A percentile compares a stretch with the other conserved stretches of the same genome.
Evolutionary conservation across 2,888 invertebrate genomes (phyloP).

Genomic region (Phasia obesa): DNA sequence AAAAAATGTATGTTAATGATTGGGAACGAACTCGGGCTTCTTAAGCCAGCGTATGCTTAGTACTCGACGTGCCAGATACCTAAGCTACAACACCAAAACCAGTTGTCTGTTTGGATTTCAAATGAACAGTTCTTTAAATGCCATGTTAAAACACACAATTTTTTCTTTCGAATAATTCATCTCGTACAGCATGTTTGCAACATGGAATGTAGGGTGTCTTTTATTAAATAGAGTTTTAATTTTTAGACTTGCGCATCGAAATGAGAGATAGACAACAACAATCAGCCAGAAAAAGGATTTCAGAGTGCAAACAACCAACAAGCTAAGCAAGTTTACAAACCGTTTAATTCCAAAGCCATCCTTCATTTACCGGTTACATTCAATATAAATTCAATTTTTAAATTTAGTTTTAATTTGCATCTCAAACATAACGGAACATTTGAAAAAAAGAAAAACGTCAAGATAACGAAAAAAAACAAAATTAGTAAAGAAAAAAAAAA

Average conservation of each 20-base stretch:
- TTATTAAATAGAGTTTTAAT: neutral
- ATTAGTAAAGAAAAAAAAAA: conserved; percentile 3
- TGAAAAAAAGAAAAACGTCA: neutral
- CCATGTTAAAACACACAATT: no score
- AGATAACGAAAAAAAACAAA: neutral
- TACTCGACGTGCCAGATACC: no score
- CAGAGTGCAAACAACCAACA: conserved; percentile 15
- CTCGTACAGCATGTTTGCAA: no score
- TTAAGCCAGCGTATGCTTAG: no score
- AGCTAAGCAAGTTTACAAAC: conserved; percentile 24
- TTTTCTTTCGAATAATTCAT: no score
- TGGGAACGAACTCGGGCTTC: no score
- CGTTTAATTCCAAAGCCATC: conserved; percentile 39
- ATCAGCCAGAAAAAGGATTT: conserved; percentile 28
- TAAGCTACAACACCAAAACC: no score
- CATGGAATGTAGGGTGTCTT: conserved; percentile 22
- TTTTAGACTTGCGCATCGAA: conserved; percentile 37
- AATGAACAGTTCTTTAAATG: no score
- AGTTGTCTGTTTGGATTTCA: no score
- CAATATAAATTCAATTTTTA: conserved; percentile 49
- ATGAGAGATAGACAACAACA: conserved; percentile 9
- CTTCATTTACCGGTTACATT: conserved; percentile 62
- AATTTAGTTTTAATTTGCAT: conserved; percentile 63
- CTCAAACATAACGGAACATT: conserved; percentile 60
- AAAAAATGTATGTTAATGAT: no score